These are phyloP conservation scores for Drosophila quadrilineata DNA, from an alignment of 1,140 invertebrate genomes.

Conservation along the genomic window DNA sequence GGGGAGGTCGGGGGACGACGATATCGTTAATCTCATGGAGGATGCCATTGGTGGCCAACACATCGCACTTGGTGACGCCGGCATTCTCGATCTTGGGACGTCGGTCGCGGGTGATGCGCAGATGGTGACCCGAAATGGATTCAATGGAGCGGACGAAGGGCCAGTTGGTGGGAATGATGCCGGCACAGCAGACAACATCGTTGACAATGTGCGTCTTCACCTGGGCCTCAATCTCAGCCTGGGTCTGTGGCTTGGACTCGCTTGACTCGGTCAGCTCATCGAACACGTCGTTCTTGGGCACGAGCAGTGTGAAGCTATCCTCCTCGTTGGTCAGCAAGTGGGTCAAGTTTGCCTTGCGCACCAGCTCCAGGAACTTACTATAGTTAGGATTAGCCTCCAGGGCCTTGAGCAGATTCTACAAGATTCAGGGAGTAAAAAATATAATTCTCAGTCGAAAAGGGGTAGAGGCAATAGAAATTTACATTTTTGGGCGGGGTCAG, in stretches of 20 bases:
- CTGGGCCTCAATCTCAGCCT: conserved; percentile 53
- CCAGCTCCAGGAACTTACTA: conserved; percentile 73
- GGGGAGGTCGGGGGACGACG: conserved; percentile 61
- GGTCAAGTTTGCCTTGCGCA: conserved; percentile 73
- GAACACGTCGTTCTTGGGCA: conserved; percentile 86
- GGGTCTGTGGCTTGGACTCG: conserved; percentile 44
- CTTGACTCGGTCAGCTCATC: conserved; percentile 78
- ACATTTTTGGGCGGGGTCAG: conserved; percentile 83
- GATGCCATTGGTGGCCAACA: conserved; percentile 84
- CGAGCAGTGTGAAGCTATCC: conserved; percentile 83
- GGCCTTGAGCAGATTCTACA: conserved; percentile 63
- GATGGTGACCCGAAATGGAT: conserved; percentile 81
- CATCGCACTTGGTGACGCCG: conserved; percentile 84
- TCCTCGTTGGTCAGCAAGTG: conserved; percentile 61
- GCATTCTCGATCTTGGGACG: conserved; percentile 83
- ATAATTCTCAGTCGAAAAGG: background rate
- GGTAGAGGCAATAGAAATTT: background rate
- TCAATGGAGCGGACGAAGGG: conserved; percentile 83
- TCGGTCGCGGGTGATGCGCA: conserved; percentile 81
- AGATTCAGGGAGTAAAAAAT: too few species aligned
- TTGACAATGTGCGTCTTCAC: conserved; percentile 78
- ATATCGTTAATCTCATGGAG: conserved; percentile 84
- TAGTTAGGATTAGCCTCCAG: conserved; percentile 76
- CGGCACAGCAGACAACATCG: conserved; percentile 85
- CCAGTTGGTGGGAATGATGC: conserved; percentile 83